Conservation (phyloP, 2,888 invertebrate species). For the Microctonus aethiopoides region DNA sequence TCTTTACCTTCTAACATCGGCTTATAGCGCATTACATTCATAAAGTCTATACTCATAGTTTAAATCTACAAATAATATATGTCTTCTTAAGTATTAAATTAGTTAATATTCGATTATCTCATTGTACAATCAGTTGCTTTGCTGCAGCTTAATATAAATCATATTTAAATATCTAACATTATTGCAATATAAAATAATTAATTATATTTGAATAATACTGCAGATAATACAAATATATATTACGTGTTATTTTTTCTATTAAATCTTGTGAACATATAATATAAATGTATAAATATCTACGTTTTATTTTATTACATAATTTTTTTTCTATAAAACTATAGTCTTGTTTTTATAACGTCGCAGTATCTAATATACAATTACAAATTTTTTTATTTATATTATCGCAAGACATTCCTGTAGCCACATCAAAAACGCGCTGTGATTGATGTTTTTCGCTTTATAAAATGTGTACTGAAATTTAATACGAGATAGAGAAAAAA, state of each 20-base stretch:
- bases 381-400: constrained; percentile 4
- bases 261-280: not conserved
- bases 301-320: no score
- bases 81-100: no score
- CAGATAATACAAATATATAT: not conserved
- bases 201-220: no score
- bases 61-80: no score
- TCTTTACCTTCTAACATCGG: not conserved
- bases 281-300: no score
- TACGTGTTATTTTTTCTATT: not conserved
- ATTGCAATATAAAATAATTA: not conserved
- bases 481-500: not conserved
- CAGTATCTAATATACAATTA: no score
- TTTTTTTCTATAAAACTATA: no score
- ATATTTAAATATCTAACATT: not conserved
- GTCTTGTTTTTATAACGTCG: no score
- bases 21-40: not conserved
- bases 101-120: no score
- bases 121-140: no score
- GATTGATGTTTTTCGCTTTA: constrained; percentile 4
- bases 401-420: not conserved
- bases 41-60: no score
- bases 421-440: constrained; percentile 12
- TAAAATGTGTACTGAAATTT: not conserved
- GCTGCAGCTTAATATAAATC: no score